Conservation (phyloP, 2,797 vertebrate species). For the Hydrolagus colliei region DNA sequence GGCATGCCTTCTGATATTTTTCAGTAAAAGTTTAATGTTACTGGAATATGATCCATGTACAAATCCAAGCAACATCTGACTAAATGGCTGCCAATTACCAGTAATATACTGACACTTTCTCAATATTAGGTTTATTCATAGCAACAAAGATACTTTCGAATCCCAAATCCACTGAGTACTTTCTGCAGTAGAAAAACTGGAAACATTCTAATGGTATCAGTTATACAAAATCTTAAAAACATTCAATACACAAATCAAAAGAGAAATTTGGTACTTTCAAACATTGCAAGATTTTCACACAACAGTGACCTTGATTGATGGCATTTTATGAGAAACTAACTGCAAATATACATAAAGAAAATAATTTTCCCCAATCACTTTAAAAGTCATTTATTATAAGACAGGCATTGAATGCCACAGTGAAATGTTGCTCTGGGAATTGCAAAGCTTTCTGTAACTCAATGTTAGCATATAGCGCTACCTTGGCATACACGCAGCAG, state of each 20-base stretch:
- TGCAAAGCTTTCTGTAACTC: not conserved
- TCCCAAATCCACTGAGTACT: not conserved
- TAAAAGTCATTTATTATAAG: not conserved
- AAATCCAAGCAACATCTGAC: no score
- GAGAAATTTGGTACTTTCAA: not conserved
- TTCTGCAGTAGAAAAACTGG: not conserved
- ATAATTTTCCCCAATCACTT: not conserved
- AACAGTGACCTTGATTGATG: not conserved
- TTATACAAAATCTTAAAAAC: not conserved
- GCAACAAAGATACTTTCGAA: not conserved
- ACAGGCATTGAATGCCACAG: not conserved
- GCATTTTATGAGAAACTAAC: not conserved
- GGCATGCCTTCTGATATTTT: no score
- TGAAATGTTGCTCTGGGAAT: not conserved
- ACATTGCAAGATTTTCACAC: not conserved
- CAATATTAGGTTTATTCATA: not conserved
- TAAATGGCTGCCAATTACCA: no score
- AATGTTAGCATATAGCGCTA: no score
- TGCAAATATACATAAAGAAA: not conserved
- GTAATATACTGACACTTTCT: no score
- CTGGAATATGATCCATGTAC: no score
- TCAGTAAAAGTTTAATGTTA: no score
- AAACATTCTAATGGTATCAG: not conserved
- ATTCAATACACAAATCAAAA: not conserved
- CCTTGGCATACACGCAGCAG: not conserved